Evolutionary conservation across 1,140 invertebrate genomes (phyloP), one percentile per base, ranked within the genome.

Genomic region (Delia radicum): DNA sequence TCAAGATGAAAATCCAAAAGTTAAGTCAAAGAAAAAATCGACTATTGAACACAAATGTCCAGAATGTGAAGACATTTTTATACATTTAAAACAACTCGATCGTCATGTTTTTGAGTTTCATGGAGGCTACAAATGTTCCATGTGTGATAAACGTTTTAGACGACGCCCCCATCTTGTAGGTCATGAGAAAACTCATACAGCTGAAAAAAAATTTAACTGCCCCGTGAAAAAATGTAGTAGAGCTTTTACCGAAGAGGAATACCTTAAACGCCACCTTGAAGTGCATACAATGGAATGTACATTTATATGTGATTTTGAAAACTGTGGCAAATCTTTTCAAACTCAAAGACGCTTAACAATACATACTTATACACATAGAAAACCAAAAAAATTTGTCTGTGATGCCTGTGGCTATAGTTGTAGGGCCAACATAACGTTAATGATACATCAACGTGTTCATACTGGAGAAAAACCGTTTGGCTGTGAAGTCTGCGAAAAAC

Each of bases 401-500:
- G 37, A 42, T 13, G n/a, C n/a, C n/a, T 42, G 37, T 13, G 37
- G 6, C 10, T 42, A 42, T 13, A 42, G 37, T 13, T 42, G 37
- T 13, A 3, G 37, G 3, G 12, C 37, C 4, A 5, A 33, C 10
- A 15, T 15, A 2, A 42, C 37, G n/a, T 42, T 42, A 10, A 13
- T 42, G 3, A 42, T 42, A 42, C 37, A 42, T 15, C 28, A 65
- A 65, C 26, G 62, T 15, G 26, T 15, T 13, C 62, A 65, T 12
- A 18, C 13, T 10, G 27, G 15, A n/a, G 37, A 42, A 15, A 42
- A 93, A 12, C 94, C 94, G 0, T 93, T 91, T 75, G 91, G 92
- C 78, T 95, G 94, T 80, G 87, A 90, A 10, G 87, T 91, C 1
- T 95, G 94, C 80, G 87, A 89, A 28, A 93, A 94, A 27, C 92